phyloP scores from a whole-genome alignment of 2,888 invertebrate genomes.

The Tineola bisselliella region DNA sequence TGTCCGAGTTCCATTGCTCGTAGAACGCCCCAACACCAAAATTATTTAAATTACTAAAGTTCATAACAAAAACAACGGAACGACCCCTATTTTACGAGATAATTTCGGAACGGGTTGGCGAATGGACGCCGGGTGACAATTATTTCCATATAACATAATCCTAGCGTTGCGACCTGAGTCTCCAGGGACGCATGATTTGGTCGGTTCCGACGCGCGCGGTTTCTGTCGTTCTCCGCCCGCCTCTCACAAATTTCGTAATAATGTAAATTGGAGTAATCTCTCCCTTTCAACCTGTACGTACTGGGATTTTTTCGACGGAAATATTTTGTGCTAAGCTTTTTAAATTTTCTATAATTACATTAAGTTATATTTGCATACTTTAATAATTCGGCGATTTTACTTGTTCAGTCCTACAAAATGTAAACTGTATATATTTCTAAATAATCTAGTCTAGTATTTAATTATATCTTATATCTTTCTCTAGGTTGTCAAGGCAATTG shows the following conservation, averaged over 20 bases:
- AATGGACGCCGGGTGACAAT: constrained; percentile 47
- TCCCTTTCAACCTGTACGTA: constrained; percentile 21
- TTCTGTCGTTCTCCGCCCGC: constrained; percentile 12
- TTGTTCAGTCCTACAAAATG: neutral
- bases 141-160: constrained; percentile 60
- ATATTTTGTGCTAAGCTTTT: constrained; percentile 10
- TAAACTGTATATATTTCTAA: neutral
- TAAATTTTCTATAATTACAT: neutral
- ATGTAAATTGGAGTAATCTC: constrained; percentile 49
- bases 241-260: constrained; percentile 32
- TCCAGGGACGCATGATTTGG: constrained; percentile 47
- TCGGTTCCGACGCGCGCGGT: constrained; percentile 19
- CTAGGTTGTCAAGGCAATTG: constrained; percentile 6
- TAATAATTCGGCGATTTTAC: neutral
- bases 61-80: constrained; percentile 38
- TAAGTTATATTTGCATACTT: neutral
- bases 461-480: too few species aligned
- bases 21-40: constrained; percentile 29
- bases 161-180: constrained; percentile 45
- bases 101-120: constrained; percentile 39
- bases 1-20: constrained; percentile 25
- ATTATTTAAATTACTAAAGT: constrained; percentile 52
- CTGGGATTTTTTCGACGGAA: neutral
- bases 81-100: constrained; percentile 45
- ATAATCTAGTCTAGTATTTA: too few species aligned